Evolutionary conservation across 2,113 vertebrate species (phyloP).

Genomic region (Sisor rabdophorus): DNA sequence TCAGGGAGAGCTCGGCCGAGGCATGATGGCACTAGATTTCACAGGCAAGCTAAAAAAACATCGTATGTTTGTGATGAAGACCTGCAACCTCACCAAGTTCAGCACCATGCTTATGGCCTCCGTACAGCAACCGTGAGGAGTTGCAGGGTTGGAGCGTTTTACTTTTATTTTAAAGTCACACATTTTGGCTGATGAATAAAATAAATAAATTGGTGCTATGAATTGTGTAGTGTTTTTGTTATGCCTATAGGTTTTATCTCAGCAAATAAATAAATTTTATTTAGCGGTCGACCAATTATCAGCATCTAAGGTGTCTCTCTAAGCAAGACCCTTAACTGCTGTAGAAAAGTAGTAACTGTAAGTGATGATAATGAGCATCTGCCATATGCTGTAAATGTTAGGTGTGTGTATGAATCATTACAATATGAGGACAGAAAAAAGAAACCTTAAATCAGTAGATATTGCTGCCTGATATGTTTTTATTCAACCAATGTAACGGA

Average conservation of each 20-base stretch:
- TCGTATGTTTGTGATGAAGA: constrained; percentile 59
- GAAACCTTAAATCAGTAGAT: not conserved
- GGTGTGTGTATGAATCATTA: too few species aligned
- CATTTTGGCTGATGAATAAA: not conserved
- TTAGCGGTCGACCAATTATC: too few species aligned
- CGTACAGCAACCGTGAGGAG: constrained; percentile 51
- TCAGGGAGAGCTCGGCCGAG: constrained; percentile 63
- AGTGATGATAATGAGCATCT: too few species aligned
- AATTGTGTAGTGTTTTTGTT: not conserved
- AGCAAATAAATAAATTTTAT: not conserved
- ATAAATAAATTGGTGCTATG: not conserved
- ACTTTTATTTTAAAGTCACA: not conserved
- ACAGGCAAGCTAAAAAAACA: constrained; percentile 55
- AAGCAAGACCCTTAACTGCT: too few species aligned
- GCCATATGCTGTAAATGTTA: too few species aligned
- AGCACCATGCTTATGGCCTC: constrained; percentile 60
- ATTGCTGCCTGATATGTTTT: constrained; percentile 58
- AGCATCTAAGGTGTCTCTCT: too few species aligned
- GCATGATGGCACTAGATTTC: constrained; percentile 70
- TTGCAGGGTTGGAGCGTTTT: not conserved
- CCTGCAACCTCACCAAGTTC: constrained; percentile 62
- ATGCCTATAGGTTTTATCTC: not conserved
- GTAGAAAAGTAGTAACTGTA: too few species aligned
- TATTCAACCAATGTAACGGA: constrained; percentile 59
- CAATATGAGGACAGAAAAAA: constrained; percentile 9